Percentiles rank a stretch among this genome's conserved stretches.
Evolutionary conservation across 2,888 invertebrate species (phyloP).

Genomic region (Drosophila recens): DNA sequence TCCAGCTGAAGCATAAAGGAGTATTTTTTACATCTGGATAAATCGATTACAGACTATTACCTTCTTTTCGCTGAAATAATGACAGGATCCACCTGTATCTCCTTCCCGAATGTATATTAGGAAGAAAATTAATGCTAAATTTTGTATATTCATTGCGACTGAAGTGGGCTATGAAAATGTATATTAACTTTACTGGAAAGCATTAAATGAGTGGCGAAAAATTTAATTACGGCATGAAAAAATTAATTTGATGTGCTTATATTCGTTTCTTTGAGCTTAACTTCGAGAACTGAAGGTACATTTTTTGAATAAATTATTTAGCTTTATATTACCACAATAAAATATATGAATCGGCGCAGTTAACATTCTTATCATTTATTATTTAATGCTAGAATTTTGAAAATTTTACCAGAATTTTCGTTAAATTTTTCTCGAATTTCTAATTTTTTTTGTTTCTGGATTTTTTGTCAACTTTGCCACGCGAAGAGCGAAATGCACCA

Average conservation of each 20-base stretch:
- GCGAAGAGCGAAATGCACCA: too few species aligned
- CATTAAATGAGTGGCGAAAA: neutral
- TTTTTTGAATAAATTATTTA: too few species aligned
- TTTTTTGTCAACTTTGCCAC: too few species aligned
- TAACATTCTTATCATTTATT: too few species aligned
- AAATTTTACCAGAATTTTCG: too few species aligned
- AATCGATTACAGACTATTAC: constrained; percentile 19
- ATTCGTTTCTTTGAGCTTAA: neutral
- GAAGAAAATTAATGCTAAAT: neutral
- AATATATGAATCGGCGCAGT: too few species aligned
- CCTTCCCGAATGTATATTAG: neutral
- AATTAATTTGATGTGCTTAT: constrained; percentile 8
- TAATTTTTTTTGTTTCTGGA: too few species aligned
- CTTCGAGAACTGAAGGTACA: too few species aligned
- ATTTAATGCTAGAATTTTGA: too few species aligned
- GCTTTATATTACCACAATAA: too few species aligned
- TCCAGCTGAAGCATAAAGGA: neutral
- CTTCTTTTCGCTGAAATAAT: constrained; percentile 33
- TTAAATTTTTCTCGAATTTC: too few species aligned
- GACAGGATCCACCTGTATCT: constrained; percentile 26
- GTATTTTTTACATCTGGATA: neutral
- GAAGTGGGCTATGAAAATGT: neutral
- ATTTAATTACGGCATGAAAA: neutral
- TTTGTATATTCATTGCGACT: constrained; percentile 19
- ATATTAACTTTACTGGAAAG: too few species aligned